Evolutionary conservation across 2,797 vertebrate genomes (phyloP), one percentile per base, ranked within the genome.

Genomic region (Champsocephalus gunnari): DNA sequence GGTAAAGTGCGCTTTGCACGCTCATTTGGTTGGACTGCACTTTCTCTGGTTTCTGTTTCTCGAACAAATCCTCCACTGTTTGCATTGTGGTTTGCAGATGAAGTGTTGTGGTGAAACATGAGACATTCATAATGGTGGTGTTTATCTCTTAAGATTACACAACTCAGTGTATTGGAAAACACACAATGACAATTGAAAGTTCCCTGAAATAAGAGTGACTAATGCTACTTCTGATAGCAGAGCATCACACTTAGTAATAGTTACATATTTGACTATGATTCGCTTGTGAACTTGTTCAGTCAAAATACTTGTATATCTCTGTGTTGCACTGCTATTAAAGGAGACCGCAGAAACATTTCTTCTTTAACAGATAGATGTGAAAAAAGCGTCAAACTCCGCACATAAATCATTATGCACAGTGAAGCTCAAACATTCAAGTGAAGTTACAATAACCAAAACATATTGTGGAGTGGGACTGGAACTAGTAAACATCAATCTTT

Each of bases 11-110:
- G 9, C 61, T 38, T 66, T 44, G 19, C 24, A 49, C 0, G 5
- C 9, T 72, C 44, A 45, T 70, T 81, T 58, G 17, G 45, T 28
- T 53, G 10, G 48, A 66, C 73, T 60, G 12, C 38, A 34, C 2
- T 47, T 43, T 58, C 53, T 38, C 54, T 48, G 34, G 32, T 62
- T 76, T 65, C 0, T 51, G 49, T 74, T 66, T 38, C 4, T 61
- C 28, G 78, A 85, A 77, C 55, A 70, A 66, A 67, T 50, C 48
- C 48, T 51, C 9, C 0, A 1, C 56, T 70, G 53, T 83, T 85
- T 84, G 64, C 38, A 55, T 64, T 67, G 77, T 59, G 28, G 56
- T 60, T 73, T 73, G 28, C 58, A 59, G 68, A 48, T 13, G 32
- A 45, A 28, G 8, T 62, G 12, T 54, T 32, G 17, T 59, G 13